A percentile compares a stretch with the other conserved stretches of the same genome.
Conservation (phyloP, 2,113 vertebrate species). For the Propithecus coquereli region DNA sequence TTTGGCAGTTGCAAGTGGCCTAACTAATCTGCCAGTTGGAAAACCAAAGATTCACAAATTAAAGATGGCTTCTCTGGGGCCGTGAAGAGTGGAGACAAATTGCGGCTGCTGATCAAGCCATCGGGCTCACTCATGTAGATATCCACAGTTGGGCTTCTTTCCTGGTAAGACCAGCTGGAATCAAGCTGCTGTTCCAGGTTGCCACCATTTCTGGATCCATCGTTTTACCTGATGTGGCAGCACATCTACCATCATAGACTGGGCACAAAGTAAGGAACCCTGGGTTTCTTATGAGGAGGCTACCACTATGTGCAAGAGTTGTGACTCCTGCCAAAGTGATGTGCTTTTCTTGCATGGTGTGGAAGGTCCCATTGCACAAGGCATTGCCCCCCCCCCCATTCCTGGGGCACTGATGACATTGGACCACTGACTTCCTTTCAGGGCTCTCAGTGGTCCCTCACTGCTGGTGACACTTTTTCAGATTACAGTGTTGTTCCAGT, state of each 20-base stretch:
- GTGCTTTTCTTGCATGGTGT: background rate
- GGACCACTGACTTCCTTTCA: background rate
- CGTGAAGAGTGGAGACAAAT: background rate
- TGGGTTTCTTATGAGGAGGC: background rate
- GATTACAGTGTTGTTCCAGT: background rate
- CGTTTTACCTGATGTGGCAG: background rate
- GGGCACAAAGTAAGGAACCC: background rate
- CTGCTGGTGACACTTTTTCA: background rate
- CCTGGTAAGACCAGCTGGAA: background rate
- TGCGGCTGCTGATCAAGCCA: background rate
- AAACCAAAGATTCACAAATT: background rate
- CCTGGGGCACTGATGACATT: background rate
- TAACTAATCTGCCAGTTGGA: background rate
- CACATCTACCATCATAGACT: background rate
- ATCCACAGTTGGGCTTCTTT: background rate
- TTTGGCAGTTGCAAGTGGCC: background rate
- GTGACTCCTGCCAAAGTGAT: background rate
- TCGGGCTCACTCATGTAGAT: background rate
- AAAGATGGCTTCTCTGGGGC: background rate
- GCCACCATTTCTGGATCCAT: background rate
- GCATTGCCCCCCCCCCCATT: background rate
- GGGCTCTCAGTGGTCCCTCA: background rate
- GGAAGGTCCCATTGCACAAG: background rate
- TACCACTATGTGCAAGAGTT: background rate
- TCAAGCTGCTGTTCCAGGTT: background rate